Conservation (phyloP, 2,888 invertebrate species). For the Rugalucina vietnamica region DNA sequence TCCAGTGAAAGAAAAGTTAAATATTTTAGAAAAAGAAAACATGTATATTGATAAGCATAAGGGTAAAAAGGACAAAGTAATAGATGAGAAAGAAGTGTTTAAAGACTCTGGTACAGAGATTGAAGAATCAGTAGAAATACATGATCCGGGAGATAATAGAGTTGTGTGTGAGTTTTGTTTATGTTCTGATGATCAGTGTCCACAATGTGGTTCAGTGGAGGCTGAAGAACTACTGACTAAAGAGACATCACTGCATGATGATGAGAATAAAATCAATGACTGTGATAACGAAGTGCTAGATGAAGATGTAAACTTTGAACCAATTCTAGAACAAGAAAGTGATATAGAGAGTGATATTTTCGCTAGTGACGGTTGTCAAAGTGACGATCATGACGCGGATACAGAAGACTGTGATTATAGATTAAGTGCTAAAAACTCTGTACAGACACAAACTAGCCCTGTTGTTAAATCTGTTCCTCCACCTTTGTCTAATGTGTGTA, state of each 20-base stretch:
- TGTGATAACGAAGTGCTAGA: constrained; percentile 12
- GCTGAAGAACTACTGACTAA: neutral
- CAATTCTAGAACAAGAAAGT: constrained; percentile 49
- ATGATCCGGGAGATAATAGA: neutral
- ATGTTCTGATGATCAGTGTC: neutral
- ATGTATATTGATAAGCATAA: neutral
- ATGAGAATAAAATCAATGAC: neutral
- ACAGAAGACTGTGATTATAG: constrained; percentile 46
- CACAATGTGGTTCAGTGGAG: neutral
- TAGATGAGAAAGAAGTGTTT: constrained; percentile 55
- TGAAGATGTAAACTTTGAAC: constrained; percentile 20
- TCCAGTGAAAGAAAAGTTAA: neutral
- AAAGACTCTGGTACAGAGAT: neutral
- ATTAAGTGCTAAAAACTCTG: constrained; percentile 37
- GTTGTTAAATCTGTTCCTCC: constrained; percentile 64
- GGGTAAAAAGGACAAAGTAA: constrained; percentile 12
- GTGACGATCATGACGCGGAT: constrained; percentile 49
- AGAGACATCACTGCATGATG: neutral
- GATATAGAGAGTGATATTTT: constrained; percentile 43
- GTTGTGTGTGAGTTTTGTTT: neutral
- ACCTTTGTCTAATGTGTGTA: constrained; percentile 50
- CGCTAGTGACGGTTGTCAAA: constrained; percentile 45
- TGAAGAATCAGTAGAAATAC: neutral
- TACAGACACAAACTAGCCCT: constrained; percentile 69
- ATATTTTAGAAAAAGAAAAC: neutral